A percentile compares a stretch with the other conserved stretches of the same genome.
Evolutionary conservation across 2,888 invertebrate genomes (phyloP).

Genomic region (Amiota mariae): DNA sequence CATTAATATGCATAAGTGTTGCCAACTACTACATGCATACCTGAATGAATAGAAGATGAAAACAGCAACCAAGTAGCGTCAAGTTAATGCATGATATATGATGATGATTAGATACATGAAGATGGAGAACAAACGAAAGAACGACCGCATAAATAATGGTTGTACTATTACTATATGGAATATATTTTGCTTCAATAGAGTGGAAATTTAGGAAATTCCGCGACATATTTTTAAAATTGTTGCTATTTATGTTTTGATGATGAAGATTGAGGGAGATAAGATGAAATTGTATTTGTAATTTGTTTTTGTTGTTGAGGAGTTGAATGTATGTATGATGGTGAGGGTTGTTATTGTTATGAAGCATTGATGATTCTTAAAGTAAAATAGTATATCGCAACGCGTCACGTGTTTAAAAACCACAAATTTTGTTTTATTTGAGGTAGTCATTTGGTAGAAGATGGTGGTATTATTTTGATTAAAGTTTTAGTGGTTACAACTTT

Average conservation of each 20-base stretch:
- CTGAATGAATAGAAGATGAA: neutral
- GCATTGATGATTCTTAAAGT: conserved; percentile 42
- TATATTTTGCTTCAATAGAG: conserved; percentile 22
- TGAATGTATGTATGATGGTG: conserved; percentile 24
- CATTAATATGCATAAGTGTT: neutral
- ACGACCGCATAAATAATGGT: neutral
- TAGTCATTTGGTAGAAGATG: no score
- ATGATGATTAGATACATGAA: conserved; percentile 8
- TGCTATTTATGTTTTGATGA: conserved; percentile 56
- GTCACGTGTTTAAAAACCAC: conserved; percentile 12
- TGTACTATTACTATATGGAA: conserved; percentile 33
- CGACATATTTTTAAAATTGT: conserved; percentile 63
- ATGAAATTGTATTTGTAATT: conserved; percentile 21
- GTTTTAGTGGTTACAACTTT: no score
- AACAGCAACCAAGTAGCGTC: neutral
- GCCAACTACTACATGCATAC: neutral
- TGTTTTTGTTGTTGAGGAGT: conserved; percentile 26
- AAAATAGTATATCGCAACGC: neutral
- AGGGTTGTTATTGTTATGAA: conserved; percentile 64
- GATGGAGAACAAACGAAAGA: no score
- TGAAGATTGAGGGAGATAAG: conserved; percentile 28
- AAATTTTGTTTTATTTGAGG: neutral
- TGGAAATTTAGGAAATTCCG: conserved; percentile 43
- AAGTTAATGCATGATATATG: conserved; percentile 16
- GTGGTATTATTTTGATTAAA: no score